phyloP scores from a whole-genome alignment of 2,113 vertebrate species.

The Stictonetta naevosa region DNA sequence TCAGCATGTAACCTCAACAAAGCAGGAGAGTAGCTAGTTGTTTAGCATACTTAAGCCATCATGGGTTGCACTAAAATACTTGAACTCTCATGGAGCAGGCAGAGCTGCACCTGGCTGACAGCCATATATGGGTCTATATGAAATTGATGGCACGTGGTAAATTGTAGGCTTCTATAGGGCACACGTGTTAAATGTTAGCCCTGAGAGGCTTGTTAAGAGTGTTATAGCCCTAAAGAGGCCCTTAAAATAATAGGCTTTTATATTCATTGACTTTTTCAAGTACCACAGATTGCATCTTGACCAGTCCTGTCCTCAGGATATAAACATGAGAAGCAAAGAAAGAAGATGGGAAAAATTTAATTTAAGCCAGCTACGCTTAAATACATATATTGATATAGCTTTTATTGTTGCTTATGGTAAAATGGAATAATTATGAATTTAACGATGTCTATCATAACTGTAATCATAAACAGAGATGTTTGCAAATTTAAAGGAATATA shows the following conservation, averaged over 20 bases:
- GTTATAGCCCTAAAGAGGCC: conserved; percentile 37
- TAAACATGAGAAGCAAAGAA: not conserved
- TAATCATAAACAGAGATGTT: not conserved
- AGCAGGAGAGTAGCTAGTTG: not conserved
- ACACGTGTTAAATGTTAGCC: conserved; percentile 60
- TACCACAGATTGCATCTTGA: conserved; percentile 35
- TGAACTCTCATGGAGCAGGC: not conserved
- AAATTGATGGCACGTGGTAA: conserved; percentile 59
- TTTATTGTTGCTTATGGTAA: not conserved
- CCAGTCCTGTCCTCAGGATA: not conserved
- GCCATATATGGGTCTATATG: conserved; percentile 8
- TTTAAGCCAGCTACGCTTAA: not conserved
- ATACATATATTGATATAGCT: not conserved
- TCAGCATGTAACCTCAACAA: not conserved
- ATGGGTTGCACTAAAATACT: not conserved
- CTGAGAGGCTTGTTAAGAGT: conserved; percentile 50
- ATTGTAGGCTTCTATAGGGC: conserved; percentile 32
- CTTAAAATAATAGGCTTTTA: conserved; percentile 56
- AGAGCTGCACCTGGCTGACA: conserved; percentile 48
- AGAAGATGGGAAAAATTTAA: not conserved
- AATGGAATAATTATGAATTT: conserved; percentile 33
- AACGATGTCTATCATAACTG: not conserved
- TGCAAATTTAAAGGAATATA: not conserved
- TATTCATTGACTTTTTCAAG: conserved; percentile 48
- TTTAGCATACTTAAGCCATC: not conserved